phyloP scores from a whole-genome alignment of 2,888 invertebrate genomes.

The Drosophila glabriapex region DNA sequence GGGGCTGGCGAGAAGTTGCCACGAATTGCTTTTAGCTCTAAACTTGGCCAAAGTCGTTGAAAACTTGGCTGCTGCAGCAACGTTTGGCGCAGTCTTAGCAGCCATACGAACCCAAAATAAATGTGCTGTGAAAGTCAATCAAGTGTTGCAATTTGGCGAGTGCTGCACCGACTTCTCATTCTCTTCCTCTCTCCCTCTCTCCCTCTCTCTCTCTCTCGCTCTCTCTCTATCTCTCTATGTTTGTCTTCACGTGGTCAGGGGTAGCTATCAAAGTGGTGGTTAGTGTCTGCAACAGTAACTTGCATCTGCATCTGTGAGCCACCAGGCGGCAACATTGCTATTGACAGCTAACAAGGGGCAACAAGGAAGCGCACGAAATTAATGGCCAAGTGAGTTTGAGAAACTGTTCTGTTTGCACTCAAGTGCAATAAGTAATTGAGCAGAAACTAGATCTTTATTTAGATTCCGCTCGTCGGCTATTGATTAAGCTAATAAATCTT shows the following conservation, averaged over 20 bases:
- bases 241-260: constrained; percentile 8
- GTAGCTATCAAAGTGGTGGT: constrained; percentile 37
- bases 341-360: constrained; percentile 58
- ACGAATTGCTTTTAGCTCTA: constrained; percentile 71
- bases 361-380: constrained; percentile 8
- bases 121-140: constrained; percentile 80
- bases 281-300: not conserved
- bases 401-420: constrained; percentile 29
- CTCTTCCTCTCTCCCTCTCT: not conserved
- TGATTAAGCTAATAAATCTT: not conserved
- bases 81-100: constrained; percentile 41
- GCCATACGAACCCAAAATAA: constrained; percentile 46
- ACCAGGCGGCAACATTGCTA: constrained; percentile 57
- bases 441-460: constrained; percentile 8
- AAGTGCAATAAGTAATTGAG: constrained; percentile 31
- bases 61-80: constrained; percentile 61
- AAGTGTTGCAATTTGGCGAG: constrained; percentile 72
- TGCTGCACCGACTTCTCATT: constrained; percentile 28
- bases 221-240: not conserved
- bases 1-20: constrained; percentile 43
- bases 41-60: constrained; percentile 76
- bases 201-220: not conserved
- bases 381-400: constrained; percentile 31
- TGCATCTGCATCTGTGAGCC: constrained; percentile 67
- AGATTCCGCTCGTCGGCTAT: not conserved